Evolutionary conservation across 2,888 invertebrate species (phyloP), one percentile per base, ranked within the genome.

Genomic region (Protophormia terraenovae): DNA sequence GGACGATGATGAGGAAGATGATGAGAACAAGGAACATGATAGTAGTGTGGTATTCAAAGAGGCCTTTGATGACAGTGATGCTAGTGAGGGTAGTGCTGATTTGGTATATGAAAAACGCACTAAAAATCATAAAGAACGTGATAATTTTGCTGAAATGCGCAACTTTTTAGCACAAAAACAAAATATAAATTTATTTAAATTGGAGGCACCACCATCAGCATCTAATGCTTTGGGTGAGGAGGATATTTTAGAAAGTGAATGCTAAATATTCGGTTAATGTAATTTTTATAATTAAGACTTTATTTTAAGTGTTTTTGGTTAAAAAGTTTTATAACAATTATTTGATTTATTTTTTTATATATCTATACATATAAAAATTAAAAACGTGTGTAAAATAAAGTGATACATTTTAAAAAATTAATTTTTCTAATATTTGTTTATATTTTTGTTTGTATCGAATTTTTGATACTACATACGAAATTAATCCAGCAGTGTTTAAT

Each of bases 141-240:
- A 92, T 77, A 91, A 91, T 47, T 93, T 91, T 87, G 90, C 90
- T n/a, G 92, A 92, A 88, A 91, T 91, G 91, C 91, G 93, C 19
- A 90, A 91, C 66, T 92, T 92, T 87, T 87, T 93, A 72, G 91
- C 91, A 19, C 90, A 91, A 76, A 93, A 93, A 82, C 89, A 91
- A 79, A 90, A 91, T 19, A 89, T 93, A 14, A 92, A 92, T 89
- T 87, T 93, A 29, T 92, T 92, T 71, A 88, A 89, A 32, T 71
- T 90, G 55, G 88, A 89, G 32, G 35, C 67, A 8, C 86, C 88
- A 35, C 84, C 88, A 32, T 81, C 89, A 3, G 58, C 84, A 29
- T 66, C 78, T 22, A 85, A 83, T 35, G 84, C 87, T 2, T 79
- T 88, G 10, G 87, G 89, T 6, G 87, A 84, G 0, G 92, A 92